Base-by-base conservation (phyloP, 2,797 vertebrate species). In the Helarctos malayanus region DNA sequence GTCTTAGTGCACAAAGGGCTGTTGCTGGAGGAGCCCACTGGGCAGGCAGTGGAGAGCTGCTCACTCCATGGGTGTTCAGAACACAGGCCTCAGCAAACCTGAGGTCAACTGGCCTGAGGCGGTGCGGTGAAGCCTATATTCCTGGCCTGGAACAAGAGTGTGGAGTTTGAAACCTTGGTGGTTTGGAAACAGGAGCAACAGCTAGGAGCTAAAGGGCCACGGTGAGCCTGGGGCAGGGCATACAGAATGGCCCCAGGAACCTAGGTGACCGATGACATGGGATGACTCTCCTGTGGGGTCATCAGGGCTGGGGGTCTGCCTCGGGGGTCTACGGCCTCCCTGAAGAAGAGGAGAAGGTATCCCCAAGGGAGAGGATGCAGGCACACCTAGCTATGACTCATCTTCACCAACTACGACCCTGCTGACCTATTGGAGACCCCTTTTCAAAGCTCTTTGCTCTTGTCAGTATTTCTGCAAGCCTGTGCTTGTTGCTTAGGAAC, bases 401-500 rank as follows among this genome's bases (percentile, higher is more conserved):
- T 81, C 68, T 59, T 94, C 73, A 45, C 41, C 29, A 69, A 71
- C 21, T 45, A 32, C 0, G 15, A 47, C 47, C 7, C n/a, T 5
- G 10, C 10, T 76, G 38, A 75, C 23, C 29, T 49, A 84, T 14
- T 35, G 27, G n/a, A 84, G 14, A 41, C 14, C 35, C 56, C 21
- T 6, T 41, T 47, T 19, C 41, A 91, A 68, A 87, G 68, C 35
- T 83, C 47, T 87, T 41, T 45, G 69, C 80, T 96, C 38, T 80
- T 45, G 7, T 81, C 57, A 71, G 14, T 82, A 49, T 89, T 91
- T 82, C 84, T 88, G 59, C 75, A 78, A 91, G 63, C 45, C 27
- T 88, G 8, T 54, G 41, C 27, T 68, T 79, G 79, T 95, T 95
- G 79, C 88, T 91, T 91, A 95, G 91, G 54, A 97, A 94, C 14